Evolutionary conservation across 1,140 invertebrate species (phyloP).

Genomic region (Teleopsis dalmanni): DNA sequence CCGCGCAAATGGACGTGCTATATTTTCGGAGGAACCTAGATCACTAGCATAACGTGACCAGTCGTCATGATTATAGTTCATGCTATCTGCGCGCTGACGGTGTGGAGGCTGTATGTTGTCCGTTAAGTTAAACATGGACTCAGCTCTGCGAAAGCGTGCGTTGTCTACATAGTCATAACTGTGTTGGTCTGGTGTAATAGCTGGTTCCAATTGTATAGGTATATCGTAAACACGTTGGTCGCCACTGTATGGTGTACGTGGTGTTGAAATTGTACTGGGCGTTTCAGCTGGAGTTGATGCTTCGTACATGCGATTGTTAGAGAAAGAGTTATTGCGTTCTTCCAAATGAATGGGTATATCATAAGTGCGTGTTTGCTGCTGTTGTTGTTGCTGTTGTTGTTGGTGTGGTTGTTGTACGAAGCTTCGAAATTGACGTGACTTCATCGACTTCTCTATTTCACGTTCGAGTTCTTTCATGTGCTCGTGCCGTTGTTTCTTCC

Average conservation of each 20-base stretch:
- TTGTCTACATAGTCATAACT: constrained; percentile 2
- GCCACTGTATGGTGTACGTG: neutral
- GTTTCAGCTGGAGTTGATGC: too few species aligned
- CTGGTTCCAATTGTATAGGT: constrained; percentile 23
- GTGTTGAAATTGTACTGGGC: neutral
- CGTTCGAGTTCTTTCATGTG: constrained; percentile 35
- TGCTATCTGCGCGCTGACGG: neutral
- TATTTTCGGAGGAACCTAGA: constrained; percentile 39
- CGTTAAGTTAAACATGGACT: constrained; percentile 31
- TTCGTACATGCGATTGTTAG: too few species aligned
- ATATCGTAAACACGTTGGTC: constrained; percentile 19
- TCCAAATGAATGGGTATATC: constrained; percentile 23
- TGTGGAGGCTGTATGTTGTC: constrained; percentile 11
- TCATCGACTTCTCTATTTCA: constrained; percentile 31
- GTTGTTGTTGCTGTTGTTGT: too few species aligned
- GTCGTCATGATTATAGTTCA: constrained; percentile 21
- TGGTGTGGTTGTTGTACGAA: neutral
- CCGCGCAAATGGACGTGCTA: constrained; percentile 31
- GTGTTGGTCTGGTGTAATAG: neutral
- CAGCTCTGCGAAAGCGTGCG: constrained; percentile 21
- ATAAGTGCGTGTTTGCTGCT: neutral
- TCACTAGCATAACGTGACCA: constrained; percentile 36
- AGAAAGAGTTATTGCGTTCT: too few species aligned
- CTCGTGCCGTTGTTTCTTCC: constrained; percentile 27
- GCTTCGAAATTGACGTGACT: constrained; percentile 16